Evolutionary conservation across 2,888 invertebrate genomes (phyloP).

Genomic region (Mycalesis mineus): DNA sequence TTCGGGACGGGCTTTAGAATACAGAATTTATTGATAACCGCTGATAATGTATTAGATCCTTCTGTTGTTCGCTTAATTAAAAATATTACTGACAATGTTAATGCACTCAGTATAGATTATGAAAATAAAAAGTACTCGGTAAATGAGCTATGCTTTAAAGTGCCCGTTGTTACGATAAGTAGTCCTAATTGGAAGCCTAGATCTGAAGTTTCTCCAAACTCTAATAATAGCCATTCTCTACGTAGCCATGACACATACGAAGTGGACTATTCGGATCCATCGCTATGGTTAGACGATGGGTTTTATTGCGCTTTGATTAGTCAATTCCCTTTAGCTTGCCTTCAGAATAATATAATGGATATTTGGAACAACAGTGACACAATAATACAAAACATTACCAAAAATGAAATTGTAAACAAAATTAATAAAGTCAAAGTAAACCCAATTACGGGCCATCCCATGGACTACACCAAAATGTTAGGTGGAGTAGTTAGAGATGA

Average conservation of each 20-base stretch:
- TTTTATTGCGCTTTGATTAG: constrained; percentile 82
- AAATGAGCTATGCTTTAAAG: constrained; percentile 63
- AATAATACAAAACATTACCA: constrained; percentile 73
- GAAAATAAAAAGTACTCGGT: constrained; percentile 44
- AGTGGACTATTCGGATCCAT: constrained; percentile 74
- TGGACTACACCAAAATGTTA: constrained; percentile 80
- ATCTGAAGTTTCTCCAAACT: constrained; percentile 40
- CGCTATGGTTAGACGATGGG: constrained; percentile 73
- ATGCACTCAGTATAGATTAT: constrained; percentile 51
- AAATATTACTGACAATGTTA: constrained; percentile 72
- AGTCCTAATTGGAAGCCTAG: constrained; percentile 42
- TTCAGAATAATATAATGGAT: constrained; percentile 82
- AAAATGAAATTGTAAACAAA: constrained; percentile 79
- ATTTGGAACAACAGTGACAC: constrained; percentile 82
- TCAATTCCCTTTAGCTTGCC: constrained; percentile 79
- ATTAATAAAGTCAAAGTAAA: constrained; percentile 80
- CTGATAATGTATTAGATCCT: constrained; percentile 82
- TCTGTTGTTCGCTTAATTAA: constrained; percentile 73
- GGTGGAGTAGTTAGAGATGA: constrained; percentile 79
- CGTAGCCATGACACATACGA: constrained; percentile 32
- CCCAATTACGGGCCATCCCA: constrained; percentile 81
- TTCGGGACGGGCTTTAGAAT: constrained; percentile 81
- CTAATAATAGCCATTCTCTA: constrained; percentile 25
- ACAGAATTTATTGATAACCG: constrained; percentile 80
- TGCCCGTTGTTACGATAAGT: constrained; percentile 66